These are phyloP conservation scores for Argya squamiceps DNA, from an alignment of 2,797 vertebrate genomes.

Conservation along the genomic window DNA sequence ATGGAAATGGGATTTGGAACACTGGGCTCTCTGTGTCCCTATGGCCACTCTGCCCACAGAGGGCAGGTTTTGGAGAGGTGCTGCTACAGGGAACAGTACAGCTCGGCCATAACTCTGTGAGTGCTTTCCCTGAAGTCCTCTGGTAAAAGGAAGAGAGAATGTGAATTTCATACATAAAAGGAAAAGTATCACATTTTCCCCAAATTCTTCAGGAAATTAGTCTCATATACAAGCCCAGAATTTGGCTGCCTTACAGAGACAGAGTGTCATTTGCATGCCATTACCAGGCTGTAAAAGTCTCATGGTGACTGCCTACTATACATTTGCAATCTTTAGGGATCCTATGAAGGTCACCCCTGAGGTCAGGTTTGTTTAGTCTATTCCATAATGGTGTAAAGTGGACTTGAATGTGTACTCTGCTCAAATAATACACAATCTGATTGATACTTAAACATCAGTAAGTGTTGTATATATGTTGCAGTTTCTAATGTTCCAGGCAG, in stretches of 20 bases:
- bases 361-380: conserved; percentile 81
- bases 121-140: conserved; percentile 26
- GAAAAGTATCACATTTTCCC: conserved; percentile 81
- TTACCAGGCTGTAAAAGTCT: conserved; percentile 83
- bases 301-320: conserved; percentile 65
- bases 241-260: conserved; percentile 80
- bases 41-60: background rate
- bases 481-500: conserved; percentile 65
- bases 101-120: background rate
- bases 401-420: conserved; percentile 73
- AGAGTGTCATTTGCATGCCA: conserved; percentile 81
- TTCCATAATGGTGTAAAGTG: conserved; percentile 72
- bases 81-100: conserved; percentile 38
- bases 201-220: conserved; percentile 90
- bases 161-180: conserved; percentile 79
- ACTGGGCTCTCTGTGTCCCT: background rate
- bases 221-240: conserved; percentile 81
- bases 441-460: conserved; percentile 67
- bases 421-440: conserved; percentile 77
- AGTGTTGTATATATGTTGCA: conserved; percentile 69
- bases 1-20: background rate
- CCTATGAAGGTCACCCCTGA: conserved; percentile 55
- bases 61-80: background rate
- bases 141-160: conserved; percentile 65
- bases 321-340: conserved; percentile 75